Base-by-base conservation (phyloP, 1,140 invertebrate genomes). In the Ceratosolen solmsi region DNA sequence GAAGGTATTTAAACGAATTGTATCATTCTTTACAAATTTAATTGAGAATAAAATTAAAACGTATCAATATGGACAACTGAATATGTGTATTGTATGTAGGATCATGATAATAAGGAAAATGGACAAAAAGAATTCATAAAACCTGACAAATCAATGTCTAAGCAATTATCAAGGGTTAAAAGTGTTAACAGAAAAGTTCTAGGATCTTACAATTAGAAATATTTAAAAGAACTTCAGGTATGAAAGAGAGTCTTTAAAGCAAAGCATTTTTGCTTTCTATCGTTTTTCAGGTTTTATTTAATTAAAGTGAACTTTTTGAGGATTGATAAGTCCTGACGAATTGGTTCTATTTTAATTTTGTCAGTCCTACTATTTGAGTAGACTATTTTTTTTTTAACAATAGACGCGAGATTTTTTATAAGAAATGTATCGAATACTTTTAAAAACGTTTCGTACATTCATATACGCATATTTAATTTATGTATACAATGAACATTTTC, bases 91-190 rank as follows among this genome's bases (percentile, higher is more conserved):
- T n/a, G n/a, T 58, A 72, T 83, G 81, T 84, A 85, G 56, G 81
- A 86, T 83, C 80, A 56, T 33, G 71, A 84, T 58, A 82, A 88
- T 79, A 89, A 89, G 80, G 88, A 89, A 85, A 89, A 89, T 74
- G 88, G 84, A 25, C 84, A 86, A 41, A 85, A 87, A 22, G 83
- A 56, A 56, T 82, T 86, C 56, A 51, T 82, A 36, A 87, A 87
- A 58, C 84, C 85, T 33, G 86, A 86, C 25, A 86, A 84, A 58
- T 46, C 74, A 38, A 81, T 79, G 33, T 63, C 72, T 25, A 88
- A 87, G 73, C 85, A 85, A 82, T 84, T 84, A 56, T 84, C 86
- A 33, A 86, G 85, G 70, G 30, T 63, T 33, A 86, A 83, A 84
- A 74, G 9, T 46, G 13, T n/a, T 13, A 84, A 80, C 58, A 84